phyloP scores from a whole-genome alignment of 2,888 invertebrate genomes.

The Acleris cristana region DNA sequence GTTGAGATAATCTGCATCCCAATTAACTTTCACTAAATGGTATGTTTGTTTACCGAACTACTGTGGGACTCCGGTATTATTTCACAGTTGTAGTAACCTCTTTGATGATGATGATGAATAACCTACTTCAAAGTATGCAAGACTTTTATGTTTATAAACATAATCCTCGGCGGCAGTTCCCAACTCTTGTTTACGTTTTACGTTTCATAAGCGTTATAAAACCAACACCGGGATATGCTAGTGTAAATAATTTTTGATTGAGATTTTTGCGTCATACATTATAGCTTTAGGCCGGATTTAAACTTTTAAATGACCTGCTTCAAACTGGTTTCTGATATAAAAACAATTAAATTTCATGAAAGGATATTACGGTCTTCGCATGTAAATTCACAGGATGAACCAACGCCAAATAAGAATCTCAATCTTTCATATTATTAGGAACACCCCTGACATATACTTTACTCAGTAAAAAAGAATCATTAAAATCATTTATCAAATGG shows the following conservation, averaged over 20 bases:
- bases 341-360: too few relatives aligned
- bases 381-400: too few relatives aligned
- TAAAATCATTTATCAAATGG: too few relatives aligned
- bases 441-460: too few relatives aligned
- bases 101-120: too few relatives aligned
- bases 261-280: constrained; percentile 3
- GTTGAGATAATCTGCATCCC: constrained; percentile 35
- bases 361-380: too few relatives aligned
- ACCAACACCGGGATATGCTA: constrained; percentile 10
- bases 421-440: too few relatives aligned
- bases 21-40: constrained; percentile 47
- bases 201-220: constrained; percentile 21
- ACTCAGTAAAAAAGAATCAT: too few relatives aligned
- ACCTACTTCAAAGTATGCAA: constrained; percentile 32
- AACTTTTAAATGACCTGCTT: background rate
- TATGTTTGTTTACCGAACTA: constrained; percentile 41
- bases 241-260: constrained; percentile 17
- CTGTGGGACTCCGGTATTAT: constrained; percentile 44
- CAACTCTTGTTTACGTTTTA: constrained; percentile 16
- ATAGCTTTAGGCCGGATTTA: background rate
- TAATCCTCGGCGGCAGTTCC: constrained; percentile 4
- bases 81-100: constrained; percentile 16
- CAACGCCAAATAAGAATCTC: too few relatives aligned
- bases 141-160: constrained; percentile 31
- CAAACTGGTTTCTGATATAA: too few relatives aligned